A percentile compares a stretch with the other conserved stretches of the same genome.
Conservation (phyloP, 2,888 invertebrate genomes). For the Perdita meconis region DNA sequence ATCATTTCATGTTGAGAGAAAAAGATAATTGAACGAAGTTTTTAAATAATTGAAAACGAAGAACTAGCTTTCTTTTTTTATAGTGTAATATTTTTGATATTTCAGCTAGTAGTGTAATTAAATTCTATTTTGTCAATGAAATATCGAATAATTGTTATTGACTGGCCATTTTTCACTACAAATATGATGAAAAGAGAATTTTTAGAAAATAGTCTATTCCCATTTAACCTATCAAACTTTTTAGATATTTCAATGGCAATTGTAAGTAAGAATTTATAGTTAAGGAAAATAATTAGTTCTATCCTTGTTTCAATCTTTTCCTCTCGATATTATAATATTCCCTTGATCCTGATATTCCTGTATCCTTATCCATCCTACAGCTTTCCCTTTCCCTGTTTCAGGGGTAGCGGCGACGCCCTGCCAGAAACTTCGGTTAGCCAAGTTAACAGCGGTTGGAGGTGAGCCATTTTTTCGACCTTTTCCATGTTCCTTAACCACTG, state of each 20-base stretch:
- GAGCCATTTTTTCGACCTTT: slow-evolving; percentile 79
- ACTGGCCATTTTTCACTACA: too few species aligned
- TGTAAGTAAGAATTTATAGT: not conserved
- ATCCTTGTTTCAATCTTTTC: slow-evolving; percentile 8
- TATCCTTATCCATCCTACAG: slow-evolving; percentile 76
- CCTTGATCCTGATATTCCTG: slow-evolving; percentile 59
- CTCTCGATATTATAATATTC: too few species aligned
- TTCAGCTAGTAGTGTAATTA: too few species aligned
- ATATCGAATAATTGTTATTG: slow-evolving; percentile 5
- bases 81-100: too few species aligned
- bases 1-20: too few species aligned
- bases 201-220: too few species aligned
- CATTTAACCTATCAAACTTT: not conserved
- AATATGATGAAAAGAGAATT: too few species aligned
- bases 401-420: slow-evolving; percentile 85
- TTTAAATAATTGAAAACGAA: too few species aligned
- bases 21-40: too few species aligned
- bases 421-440: slow-evolving; percentile 85
- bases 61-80: too few species aligned
- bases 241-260: not conserved
- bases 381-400: slow-evolving; percentile 82
- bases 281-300: not conserved
- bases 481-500: slow-evolving; percentile 30
- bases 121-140: too few species aligned
- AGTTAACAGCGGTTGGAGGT: slow-evolving; percentile 86